Base-by-base conservation (phyloP, 2,113 vertebrate species). In the Astur gentilis region DNA sequence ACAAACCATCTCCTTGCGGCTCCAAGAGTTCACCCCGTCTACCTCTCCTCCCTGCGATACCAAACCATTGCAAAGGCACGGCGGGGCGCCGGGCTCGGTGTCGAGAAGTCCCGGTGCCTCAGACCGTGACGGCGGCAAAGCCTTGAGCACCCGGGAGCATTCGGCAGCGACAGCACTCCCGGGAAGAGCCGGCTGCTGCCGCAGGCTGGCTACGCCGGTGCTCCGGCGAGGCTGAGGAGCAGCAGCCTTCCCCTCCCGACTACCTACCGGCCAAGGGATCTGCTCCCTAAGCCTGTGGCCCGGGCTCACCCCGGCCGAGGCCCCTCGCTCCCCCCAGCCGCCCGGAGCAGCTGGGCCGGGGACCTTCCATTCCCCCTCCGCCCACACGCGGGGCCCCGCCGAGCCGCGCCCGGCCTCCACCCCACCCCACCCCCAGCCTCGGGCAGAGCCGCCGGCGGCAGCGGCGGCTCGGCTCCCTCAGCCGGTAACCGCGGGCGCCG, bases 21-120 rank as follows among this genome's bases (percentile, higher is more conserved):
- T 31, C 36, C 5, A 3, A 54, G 61, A 2, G 7, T 2, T 21
- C 54, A 9, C 2, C 4, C 32, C 13, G 26, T 32, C 29, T 2
- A 3, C 58, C 34, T 11, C 6, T 6, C 8, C 14, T 32, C 38
- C 38, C 54, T 6, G 44, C 44, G 5, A 7, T 2, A 38, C 42
- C 16, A 4, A 40, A 27, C 73, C 29, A 6, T 0, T 6, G 21
- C 34, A 7, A 23, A 6, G 34, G 17, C 76, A 54, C 23, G 3
- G 25, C 16, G 3, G 15, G 25, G 66, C n/a, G 8, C 9, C n/a
- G 8, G 57, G 45, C 77, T 34, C 29, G 31, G n/a, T 10, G 29
- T 21, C 62, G 7, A 32, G 38, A 23, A 58, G 34, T 2, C 52
- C 31, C 61, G 7, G 52, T 7, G 27, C n/a, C 55, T 25, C 58